Evolutionary conservation across 1,140 invertebrate species (phyloP).

Genomic region (Drosophila triauraria): DNA sequence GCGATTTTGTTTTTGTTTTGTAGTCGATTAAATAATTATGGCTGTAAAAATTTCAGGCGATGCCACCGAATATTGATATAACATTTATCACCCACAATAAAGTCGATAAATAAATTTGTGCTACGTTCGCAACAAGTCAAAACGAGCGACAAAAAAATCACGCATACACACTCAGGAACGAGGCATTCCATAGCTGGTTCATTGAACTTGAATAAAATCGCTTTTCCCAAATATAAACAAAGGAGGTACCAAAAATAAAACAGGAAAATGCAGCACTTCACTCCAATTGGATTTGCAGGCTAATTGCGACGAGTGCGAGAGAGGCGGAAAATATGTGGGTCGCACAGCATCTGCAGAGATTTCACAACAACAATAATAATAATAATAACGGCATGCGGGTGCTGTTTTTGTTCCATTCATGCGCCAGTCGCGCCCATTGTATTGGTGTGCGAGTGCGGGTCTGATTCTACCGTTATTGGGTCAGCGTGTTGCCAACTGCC

Average conservation of each 20-base stretch:
- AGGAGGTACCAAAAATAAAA: conserved; percentile 51
- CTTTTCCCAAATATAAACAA: conserved; percentile 57
- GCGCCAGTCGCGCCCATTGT: conserved; percentile 9
- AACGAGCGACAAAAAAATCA: conserved; percentile 22
- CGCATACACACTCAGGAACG: conserved; percentile 14
- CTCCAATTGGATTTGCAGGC: conserved; percentile 22
- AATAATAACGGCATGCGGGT: conserved; percentile 58
- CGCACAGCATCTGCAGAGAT: conserved; percentile 61
- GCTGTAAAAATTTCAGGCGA: conserved; percentile 42
- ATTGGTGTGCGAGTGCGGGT: conserved; percentile 32
- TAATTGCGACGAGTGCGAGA: conserved; percentile 25
- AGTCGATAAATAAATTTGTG: conserved; percentile 44
- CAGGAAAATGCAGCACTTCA: conserved; percentile 26
- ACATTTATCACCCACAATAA: conserved; percentile 44
- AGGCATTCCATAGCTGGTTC: conserved; percentile 63
- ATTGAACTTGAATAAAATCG: conserved; percentile 68
- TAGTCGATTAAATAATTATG: conserved; percentile 39
- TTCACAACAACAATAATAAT: conserved; percentile 53
- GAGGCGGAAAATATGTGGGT: conserved; percentile 57
- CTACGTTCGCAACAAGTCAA: conserved; percentile 37
- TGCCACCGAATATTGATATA: conserved; percentile 44
- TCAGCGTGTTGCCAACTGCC: conserved; percentile 72
- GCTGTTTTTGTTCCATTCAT: conserved; percentile 65
- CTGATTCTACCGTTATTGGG: conserved; percentile 69
- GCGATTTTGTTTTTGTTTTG: conserved; percentile 28